Percentiles rank a stretch among this genome's conserved stretches.
Evolutionary conservation across 2,113 vertebrate genomes (phyloP).

Genomic region (Copsychus sechellarum): DNA sequence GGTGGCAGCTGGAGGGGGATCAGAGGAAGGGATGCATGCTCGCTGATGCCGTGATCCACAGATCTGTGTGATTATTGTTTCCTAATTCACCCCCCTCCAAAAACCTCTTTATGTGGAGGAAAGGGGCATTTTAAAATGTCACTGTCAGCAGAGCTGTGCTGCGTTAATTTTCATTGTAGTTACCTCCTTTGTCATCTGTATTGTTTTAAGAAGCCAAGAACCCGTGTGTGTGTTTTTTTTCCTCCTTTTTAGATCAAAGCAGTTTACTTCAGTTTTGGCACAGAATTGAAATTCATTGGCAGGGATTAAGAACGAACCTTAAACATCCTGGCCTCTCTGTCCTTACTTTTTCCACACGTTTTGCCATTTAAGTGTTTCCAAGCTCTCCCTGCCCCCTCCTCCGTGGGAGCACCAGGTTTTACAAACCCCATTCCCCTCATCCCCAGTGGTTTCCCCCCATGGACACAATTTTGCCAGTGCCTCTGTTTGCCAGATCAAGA

Average conservation of each 20-base stretch:
- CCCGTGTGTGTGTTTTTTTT: not conserved
- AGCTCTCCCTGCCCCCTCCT: not conserved
- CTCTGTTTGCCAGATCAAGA: slow-evolving; percentile 23
- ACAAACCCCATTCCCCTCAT: not conserved
- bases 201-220: slow-evolving; percentile 37
- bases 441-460: not conserved
- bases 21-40: not conserved
- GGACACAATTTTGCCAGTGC: not conserved
- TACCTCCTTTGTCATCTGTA: slow-evolving; percentile 41
- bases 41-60: not conserved
- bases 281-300: slow-evolving; percentile 45
- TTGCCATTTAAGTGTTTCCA: slow-evolving; percentile 4
- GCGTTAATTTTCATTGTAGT: not conserved
- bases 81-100: not conserved
- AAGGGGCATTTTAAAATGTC: not conserved
- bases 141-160: not conserved
- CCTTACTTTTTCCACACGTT: slow-evolving; percentile 38
- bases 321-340: slow-evolving; percentile 49
- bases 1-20: not conserved
- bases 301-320: slow-evolving; percentile 49
- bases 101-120: not conserved
- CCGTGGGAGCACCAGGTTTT: not conserved
- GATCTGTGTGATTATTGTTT: not conserved
- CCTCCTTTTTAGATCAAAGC: slow-evolving; percentile 57
- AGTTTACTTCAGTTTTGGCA: slow-evolving; percentile 60